Percentiles rank a stretch among this genome's conserved stretches.
Evolutionary conservation across 2,888 invertebrate genomes (phyloP).

Genomic region (Myopa testacea): DNA sequence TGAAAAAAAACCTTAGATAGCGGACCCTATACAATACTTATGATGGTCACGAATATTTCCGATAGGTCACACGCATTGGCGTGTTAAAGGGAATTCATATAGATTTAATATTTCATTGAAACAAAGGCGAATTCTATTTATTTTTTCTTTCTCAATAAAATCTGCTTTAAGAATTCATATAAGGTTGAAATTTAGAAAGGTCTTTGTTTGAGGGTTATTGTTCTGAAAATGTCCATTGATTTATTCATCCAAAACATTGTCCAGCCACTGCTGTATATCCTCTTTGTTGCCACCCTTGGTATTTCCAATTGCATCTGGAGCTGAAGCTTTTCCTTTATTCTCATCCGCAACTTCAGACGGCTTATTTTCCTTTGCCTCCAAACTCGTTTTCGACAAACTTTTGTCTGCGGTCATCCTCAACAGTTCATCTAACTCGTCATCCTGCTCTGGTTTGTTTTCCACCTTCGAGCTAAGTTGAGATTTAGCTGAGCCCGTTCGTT

Average conservation of each 20-base stretch:
- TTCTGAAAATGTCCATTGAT: slow-evolving; percentile 28
- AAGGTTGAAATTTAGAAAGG: too few species aligned
- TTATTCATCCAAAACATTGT: slow-evolving; percentile 64
- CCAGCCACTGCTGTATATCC: slow-evolving; percentile 67
- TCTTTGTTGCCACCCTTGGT: slow-evolving; percentile 50
- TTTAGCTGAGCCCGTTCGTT: slow-evolving; percentile 47
- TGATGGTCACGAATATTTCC: too few species aligned
- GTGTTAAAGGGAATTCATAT: too few species aligned
- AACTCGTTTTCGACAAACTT: background rate
- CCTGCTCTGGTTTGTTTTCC: slow-evolving; percentile 38
- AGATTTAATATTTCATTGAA: too few species aligned
- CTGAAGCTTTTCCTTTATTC: slow-evolving; percentile 30
- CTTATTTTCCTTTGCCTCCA: slow-evolving; percentile 25
- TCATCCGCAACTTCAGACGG: slow-evolving; percentile 25
- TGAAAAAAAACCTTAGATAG: too few species aligned
- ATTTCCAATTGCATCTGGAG: background rate
- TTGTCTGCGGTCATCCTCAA: slow-evolving; percentile 56
- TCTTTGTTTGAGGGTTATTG: too few species aligned
- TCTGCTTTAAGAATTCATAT: too few species aligned
- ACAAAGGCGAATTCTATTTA: too few species aligned
- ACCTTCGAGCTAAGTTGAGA: slow-evolving; percentile 40
- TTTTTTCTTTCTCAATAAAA: too few species aligned
- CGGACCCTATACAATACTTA: too few species aligned
- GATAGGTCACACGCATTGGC: too few species aligned
- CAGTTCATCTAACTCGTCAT: slow-evolving; percentile 64